These are phyloP conservation scores for Drosophila diplacantha DNA, from an alignment of 2,888 invertebrate species.

Conservation along the genomic window DNA sequence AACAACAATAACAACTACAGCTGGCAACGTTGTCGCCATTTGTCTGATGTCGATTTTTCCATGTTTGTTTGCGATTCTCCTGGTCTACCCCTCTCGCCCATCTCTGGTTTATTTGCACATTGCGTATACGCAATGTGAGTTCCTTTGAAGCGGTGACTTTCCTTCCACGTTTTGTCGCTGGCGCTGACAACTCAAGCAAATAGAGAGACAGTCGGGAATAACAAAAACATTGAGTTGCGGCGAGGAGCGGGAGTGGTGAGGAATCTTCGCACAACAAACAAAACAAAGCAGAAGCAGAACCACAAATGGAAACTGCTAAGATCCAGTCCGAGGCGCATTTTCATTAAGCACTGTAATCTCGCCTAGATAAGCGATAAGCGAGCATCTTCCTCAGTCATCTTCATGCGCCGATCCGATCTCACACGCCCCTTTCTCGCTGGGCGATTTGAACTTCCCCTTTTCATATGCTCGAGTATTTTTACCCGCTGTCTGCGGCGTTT, in stretches of 20 bases:
- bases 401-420: neutral
- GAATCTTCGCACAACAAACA: conserved; percentile 10
- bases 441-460: conserved; percentile 65
- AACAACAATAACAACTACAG: conserved; percentile 26
- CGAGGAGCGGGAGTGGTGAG: neutral
- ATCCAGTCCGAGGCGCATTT: conserved; percentile 32
- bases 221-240: conserved; percentile 10
- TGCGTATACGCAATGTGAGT: conserved; percentile 69
- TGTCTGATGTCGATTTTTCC: conserved; percentile 56
- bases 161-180: conserved; percentile 40
- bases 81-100: neutral
- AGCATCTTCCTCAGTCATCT: neutral
- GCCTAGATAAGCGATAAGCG: conserved; percentile 36
- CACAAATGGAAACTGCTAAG: conserved; percentile 13
- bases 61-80: conserved; percentile 55
- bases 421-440: conserved; percentile 20
- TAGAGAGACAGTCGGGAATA: conserved; percentile 30
- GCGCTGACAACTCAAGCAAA: conserved; percentile 42
- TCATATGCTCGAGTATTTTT: conserved; percentile 45
- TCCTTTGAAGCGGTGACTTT: conserved; percentile 56
- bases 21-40: conserved; percentile 57
- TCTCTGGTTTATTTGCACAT: conserved; percentile 60
- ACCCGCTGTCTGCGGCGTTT: conserved; percentile 63
- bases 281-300: neutral
- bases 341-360: conserved; percentile 26